Conservation (phyloP, 92 coral and sea anemone genomes). For the Porites divaricata region DNA sequence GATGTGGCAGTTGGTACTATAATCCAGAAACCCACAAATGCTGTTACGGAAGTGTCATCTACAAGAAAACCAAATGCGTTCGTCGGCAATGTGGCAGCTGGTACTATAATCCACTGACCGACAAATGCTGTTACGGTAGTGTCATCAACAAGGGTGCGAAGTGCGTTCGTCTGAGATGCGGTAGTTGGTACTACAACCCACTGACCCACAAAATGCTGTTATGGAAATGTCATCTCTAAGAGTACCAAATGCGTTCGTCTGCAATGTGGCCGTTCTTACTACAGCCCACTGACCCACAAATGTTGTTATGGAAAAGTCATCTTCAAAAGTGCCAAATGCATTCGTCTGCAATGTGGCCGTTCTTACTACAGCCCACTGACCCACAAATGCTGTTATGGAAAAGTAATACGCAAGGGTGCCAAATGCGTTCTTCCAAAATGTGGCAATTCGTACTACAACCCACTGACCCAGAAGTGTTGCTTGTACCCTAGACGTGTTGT, state of each 20-base stretch:
- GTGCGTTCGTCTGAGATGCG: background rate
- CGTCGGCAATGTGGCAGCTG: background rate
- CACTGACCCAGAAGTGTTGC: background rate
- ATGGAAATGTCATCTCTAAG: background rate
- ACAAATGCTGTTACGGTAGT: background rate
- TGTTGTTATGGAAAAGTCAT: conserved; percentile 10
- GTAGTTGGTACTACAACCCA: background rate
- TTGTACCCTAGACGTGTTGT: no score
- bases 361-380: background rate
- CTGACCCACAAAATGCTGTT: conserved; percentile 9
- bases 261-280: background rate
- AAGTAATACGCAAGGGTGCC: background rate
- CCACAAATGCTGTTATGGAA: background rate
- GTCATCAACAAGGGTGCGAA: background rate
- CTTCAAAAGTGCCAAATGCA: background rate
- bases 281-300: conserved; percentile 15
- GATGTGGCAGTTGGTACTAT: no score
- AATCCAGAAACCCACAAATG: no score
- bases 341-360: background rate
- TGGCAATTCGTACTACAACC: background rate
- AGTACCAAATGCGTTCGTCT: background rate
- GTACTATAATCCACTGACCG: background rate
- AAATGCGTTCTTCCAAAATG: background rate
- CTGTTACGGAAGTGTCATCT: no score
- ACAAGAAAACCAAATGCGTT: background rate